phyloP scores from a whole-genome alignment of 2,113 vertebrate genomes.

The Albula goreensis region DNA sequence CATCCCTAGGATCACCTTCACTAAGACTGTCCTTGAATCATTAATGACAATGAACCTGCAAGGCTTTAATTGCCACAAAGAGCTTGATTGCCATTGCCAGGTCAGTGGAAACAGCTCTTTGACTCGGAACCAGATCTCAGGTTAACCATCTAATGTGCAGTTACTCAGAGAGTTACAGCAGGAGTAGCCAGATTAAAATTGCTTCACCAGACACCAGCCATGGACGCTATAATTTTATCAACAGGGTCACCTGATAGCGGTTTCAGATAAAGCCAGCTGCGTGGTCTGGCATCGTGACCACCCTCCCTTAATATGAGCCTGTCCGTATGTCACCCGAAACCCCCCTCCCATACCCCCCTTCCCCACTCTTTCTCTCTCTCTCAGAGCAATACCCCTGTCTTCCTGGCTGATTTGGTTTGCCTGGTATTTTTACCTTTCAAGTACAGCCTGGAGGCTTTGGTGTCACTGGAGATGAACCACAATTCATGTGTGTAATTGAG shows the following conservation, averaged over 20 bases:
- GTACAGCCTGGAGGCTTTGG: not conserved
- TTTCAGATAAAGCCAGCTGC: conserved; percentile 7
- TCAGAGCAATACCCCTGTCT: not conserved
- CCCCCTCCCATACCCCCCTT: not conserved
- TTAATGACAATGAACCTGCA: too few relatives aligned
- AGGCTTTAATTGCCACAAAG: not conserved
- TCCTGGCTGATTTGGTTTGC: not conserved
- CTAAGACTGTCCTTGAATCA: not conserved
- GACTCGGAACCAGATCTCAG: not conserved
- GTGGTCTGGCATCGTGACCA: conserved; percentile 7
- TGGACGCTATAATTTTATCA: not conserved
- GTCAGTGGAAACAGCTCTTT: not conserved
- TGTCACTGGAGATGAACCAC: not conserved
- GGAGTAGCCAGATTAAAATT: not conserved
- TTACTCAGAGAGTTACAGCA: not conserved
- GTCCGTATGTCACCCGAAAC: not conserved
- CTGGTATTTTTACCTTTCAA: not conserved
- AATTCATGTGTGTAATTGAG: conserved; percentile 7
- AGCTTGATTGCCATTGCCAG: not conserved
- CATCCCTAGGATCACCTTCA: not conserved
- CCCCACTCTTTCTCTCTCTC: not conserved
- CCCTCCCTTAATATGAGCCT: not conserved
- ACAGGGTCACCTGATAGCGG: not conserved
- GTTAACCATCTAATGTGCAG: not conserved
- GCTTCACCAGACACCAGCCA: not conserved